These are phyloP conservation scores for Poecile atricapillus DNA, from an alignment of 2,113 vertebrate genomes.

Conservation along the genomic window DNA sequence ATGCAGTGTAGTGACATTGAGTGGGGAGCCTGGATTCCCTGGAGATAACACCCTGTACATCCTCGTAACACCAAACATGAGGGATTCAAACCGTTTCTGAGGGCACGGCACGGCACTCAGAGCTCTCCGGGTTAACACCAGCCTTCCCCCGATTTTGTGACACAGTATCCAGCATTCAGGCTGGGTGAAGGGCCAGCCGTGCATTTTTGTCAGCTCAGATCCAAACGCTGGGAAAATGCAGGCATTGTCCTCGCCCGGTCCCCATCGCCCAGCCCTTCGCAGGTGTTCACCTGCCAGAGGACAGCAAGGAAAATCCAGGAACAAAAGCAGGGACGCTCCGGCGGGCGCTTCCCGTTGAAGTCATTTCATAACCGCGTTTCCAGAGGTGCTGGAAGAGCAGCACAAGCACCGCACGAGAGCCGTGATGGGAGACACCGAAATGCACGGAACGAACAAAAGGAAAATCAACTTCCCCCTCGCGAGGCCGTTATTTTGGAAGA, in stretches of 20 bases:
- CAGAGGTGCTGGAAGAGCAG: neutral
- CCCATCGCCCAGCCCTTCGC: neutral
- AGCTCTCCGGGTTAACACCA: neutral
- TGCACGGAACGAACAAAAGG: neutral
- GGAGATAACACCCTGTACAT: neutral
- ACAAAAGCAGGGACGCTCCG: neutral
- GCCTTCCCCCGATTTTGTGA: conserved; percentile 10
- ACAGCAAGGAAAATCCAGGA: neutral
- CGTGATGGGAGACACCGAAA: neutral
- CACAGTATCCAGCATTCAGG: conserved; percentile 24
- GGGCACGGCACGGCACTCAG: neutral
- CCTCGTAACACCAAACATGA: neutral
- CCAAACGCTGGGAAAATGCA: conserved; percentile 40
- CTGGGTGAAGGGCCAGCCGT: neutral
- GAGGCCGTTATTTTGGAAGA: neutral
- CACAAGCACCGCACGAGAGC: neutral
- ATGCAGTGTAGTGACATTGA: neutral
- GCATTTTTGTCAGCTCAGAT: conserved; percentile 20
- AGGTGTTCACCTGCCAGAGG: neutral
- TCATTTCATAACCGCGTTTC: conserved; percentile 2
- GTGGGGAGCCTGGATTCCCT: neutral
- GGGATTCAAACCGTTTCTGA: neutral
- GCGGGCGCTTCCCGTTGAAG: neutral
- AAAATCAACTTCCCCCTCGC: neutral
- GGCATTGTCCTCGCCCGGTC: neutral